A percentile compares a stretch with the other conserved stretches of the same genome.
Evolutionary conservation across 2,888 invertebrate species (phyloP).

Genomic region (Ischnus inquisitorius): DNA sequence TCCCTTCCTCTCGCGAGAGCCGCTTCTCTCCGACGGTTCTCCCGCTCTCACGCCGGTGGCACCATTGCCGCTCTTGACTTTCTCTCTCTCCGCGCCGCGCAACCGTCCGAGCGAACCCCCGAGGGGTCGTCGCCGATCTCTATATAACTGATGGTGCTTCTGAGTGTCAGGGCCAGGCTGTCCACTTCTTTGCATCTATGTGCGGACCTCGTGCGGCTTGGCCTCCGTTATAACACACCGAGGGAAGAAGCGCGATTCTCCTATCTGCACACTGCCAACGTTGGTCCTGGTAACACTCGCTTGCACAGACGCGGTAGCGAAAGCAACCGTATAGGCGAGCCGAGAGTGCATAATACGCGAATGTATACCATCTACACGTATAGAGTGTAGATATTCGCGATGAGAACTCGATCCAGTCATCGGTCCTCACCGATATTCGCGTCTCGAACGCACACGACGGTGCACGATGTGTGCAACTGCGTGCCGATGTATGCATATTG

Average conservation of each 20-base stretch:
- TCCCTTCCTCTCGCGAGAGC: constrained; percentile 46
- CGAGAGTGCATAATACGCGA: neutral
- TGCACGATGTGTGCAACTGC: constrained; percentile 4
- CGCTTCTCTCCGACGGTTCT: constrained; percentile 45
- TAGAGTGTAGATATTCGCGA: constrained; percentile 18
- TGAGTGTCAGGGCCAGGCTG: constrained; percentile 84
- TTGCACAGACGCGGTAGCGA: neutral
- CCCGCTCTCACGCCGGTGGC: constrained; percentile 57
- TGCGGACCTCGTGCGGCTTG: constrained; percentile 61
- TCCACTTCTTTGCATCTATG: constrained; percentile 82
- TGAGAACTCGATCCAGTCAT: constrained; percentile 35
- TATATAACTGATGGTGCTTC: constrained; percentile 84
- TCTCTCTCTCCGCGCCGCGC: constrained; percentile 50
- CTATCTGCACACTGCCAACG: neutral
- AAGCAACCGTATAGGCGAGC: neutral
- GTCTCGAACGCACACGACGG: constrained; percentile 30
- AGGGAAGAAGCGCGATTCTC: constrained; percentile 45
- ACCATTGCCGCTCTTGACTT: constrained; percentile 68
- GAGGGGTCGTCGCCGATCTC: constrained; percentile 76
- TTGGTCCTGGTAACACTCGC: neutral
- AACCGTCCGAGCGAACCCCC: constrained; percentile 46
- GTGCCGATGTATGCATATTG: neutral
- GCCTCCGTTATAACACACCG: constrained; percentile 48
- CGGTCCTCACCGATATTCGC: constrained; percentile 22
- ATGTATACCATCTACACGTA: neutral